Conservation (phyloP, 92 coral and sea anemone genomes). For the Zoanthus solanderi region DNA sequence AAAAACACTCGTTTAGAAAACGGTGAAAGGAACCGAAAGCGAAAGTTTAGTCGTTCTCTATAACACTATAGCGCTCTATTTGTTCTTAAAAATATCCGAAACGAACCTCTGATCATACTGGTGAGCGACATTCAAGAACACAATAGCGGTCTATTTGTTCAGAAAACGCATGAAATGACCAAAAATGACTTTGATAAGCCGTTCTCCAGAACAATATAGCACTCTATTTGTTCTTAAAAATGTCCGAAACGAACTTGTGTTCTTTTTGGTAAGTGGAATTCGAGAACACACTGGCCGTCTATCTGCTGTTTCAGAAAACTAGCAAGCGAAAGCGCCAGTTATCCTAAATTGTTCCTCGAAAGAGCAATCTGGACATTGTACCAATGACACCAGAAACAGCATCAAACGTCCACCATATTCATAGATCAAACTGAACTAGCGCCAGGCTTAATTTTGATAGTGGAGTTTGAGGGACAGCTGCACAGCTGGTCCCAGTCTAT, state of each 20-base stretch:
- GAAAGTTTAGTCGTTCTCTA: background rate
- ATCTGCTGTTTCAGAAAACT: background rate
- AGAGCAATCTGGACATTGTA: background rate
- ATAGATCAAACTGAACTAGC: background rate
- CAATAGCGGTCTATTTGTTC: no score
- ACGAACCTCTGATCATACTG: background rate
- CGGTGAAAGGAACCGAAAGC: background rate
- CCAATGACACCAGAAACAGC: background rate
- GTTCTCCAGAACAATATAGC: background rate
- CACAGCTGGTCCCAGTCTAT: slow-evolving; percentile 99
- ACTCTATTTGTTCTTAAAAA: background rate
- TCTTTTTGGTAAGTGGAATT: background rate
- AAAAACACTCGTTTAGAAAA: no score
- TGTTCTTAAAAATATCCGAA: background rate
- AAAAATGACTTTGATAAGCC: background rate
- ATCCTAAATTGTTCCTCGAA: background rate
- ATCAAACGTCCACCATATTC: background rate
- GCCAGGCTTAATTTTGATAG: background rate
- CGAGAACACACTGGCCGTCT: background rate
- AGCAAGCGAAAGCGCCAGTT: background rate
- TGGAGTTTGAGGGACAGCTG: slow-evolving; percentile 58
- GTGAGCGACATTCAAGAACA: background rate
- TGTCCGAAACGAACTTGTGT: background rate
- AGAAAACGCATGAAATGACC: background rate
- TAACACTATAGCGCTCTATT: background rate